Evolutionary conservation across 2,113 vertebrate species (phyloP).

Genomic region (Neopipo cinnamomea): DNA sequence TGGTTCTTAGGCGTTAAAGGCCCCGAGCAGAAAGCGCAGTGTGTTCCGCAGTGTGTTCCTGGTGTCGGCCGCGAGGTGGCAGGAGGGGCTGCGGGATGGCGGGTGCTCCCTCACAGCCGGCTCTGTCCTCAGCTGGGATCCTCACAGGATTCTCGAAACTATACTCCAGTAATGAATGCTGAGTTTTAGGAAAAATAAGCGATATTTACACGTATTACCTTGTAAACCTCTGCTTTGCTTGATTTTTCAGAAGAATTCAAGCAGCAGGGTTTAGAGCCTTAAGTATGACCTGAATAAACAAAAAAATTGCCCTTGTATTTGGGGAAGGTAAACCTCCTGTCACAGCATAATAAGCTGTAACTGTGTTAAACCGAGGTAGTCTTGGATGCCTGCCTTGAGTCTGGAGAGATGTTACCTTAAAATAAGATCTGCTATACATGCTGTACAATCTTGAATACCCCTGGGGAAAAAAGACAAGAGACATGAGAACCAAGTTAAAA

Average conservation of each 20-base stretch:
- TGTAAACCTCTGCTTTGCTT: neutral
- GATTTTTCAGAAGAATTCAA: neutral
- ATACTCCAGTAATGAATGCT: fast-evolving
- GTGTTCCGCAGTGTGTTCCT: neutral
- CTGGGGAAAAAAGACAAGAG: neutral
- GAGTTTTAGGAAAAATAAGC: neutral
- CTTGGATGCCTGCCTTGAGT: neutral
- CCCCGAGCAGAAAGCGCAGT: fast-evolving
- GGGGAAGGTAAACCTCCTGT: neutral
- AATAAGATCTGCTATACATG: neutral
- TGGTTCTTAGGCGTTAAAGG: neutral
- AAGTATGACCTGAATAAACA: neutral
- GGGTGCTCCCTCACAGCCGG: neutral
- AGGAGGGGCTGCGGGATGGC: neutral
- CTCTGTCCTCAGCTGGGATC: neutral
- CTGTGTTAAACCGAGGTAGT: neutral
- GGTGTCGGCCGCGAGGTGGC: neutral
- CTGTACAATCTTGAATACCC: neutral
- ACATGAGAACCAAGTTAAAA: neutral
- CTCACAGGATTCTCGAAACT: neutral
- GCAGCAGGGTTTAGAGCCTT: neutral
- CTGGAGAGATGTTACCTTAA: neutral
- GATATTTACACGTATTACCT: neutral
- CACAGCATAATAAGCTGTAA: neutral
- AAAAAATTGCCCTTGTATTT: neutral